Conservation (phyloP, 1,140 invertebrate species). For the Ladona fulva region DNA sequence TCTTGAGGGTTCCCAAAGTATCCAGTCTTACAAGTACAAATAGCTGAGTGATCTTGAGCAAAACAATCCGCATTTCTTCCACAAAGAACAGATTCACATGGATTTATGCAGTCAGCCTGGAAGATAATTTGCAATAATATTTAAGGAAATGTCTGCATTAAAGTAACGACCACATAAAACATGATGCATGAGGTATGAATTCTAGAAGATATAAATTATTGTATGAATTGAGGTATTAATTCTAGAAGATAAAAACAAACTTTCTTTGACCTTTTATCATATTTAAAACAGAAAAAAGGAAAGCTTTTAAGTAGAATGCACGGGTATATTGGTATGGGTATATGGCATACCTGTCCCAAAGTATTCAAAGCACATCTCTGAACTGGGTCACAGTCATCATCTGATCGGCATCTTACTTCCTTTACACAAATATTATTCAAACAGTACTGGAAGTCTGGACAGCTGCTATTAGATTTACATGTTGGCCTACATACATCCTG, state of each 20-base stretch:
- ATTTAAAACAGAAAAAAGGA: no score
- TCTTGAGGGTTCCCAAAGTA: constrained; percentile 69
- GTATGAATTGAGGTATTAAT: no score
- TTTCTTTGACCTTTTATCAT: no score
- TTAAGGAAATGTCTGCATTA: neutral
- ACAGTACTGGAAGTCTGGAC: constrained; percentile 73
- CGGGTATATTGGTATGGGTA: no score
- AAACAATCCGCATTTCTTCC: constrained; percentile 71
- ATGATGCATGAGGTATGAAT: neutral
- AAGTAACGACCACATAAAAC: neutral
- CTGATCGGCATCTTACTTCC: constrained; percentile 58
- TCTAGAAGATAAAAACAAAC: no score
- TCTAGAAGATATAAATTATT: no score
- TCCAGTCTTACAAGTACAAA: constrained; percentile 65
- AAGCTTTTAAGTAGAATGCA: no score
- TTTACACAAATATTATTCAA: constrained; percentile 71
- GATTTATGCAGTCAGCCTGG: constrained; percentile 55
- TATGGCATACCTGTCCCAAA: constrained; percentile 45
- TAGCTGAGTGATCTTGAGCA: constrained; percentile 55
- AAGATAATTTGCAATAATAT: neutral
- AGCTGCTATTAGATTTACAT: constrained; percentile 63
- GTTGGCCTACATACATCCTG: constrained; percentile 68
- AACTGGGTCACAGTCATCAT: constrained; percentile 57
- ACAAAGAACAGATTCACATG: constrained; percentile 62
- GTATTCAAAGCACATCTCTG: constrained; percentile 58